Base-by-base conservation (phyloP, 2,797 vertebrate species). In the Atherinosoma microstoma region DNA sequence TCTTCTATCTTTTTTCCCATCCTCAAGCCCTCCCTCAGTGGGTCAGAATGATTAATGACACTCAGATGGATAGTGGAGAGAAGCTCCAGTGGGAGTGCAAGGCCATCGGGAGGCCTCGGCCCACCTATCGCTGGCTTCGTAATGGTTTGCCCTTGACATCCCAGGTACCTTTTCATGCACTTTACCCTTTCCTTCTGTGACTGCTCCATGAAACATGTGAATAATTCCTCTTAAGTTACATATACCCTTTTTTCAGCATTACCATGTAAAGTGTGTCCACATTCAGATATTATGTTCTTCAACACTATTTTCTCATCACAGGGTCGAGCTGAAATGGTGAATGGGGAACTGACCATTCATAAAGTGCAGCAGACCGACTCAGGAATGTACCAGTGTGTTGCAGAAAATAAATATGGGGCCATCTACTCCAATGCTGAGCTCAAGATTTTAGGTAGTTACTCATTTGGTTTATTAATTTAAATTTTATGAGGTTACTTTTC, bases 351-450 rank as follows among this genome's bases (percentile, higher is more conserved):
- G 86, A 93, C 91, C 82, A 97, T 99, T 86, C 94, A 93, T 62
- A 95, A 73, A 71, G 95, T 98, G 67, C 96, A 96, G 87, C 91
- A 96, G 40, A 92, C 93, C 3, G 97, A 99, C 85, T 96, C 97
- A 2, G 98, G 97, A 78, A 99, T 99, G 97, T 99, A 98, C 91
- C 97, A 98, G 84, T 99, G 97, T 78, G 92, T 97, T 30, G 97
- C 97, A 8, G 97, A 97, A 91, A 99, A 99, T 87, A 98, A 97
- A 73, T 96, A 99, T 0, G 96, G 96, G 51, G 88, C 94, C 36
- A 90, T 98, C 90, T 97, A 97, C 84, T 95, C 96, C 2, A 96
- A 95, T 56, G 96, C 97, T 0, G 96, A 98, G 73, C 94, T 99
- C 78, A 97, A 94, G 87, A 95, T 99, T 88, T 91, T 98, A 93